Evolutionary conservation across 2,113 vertebrate genomes (phyloP), one percentile per base, ranked within the genome.

Genomic region (Glaucidium brasilianum): DNA sequence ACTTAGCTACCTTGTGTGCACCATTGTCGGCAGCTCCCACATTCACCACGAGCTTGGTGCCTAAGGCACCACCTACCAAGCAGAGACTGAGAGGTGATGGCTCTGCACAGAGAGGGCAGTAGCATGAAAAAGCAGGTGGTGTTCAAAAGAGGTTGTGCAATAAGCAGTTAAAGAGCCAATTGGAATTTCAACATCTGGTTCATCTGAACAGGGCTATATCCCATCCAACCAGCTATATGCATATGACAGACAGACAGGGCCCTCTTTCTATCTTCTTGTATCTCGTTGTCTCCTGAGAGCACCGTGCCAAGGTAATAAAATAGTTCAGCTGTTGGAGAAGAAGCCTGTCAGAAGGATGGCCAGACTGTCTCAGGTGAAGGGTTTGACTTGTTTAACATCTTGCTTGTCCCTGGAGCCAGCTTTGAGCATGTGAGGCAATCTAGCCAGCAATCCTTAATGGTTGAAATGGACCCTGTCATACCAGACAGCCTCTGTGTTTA

Each of bases 11-110:
- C 9, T 75, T 75, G 29, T 52, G 35, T 52, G 45, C 37, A 10
- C 18, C 14, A 29, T 11, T 27, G 2, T 0, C 37, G 84, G 8
- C 29, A 18, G 32, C 32, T 63, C 10, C 13, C 19, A 41, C 0
- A 0, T n/a, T 88, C 66, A 41, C 60, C 12, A 9, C 22, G 19
- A 69, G 21, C 19, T 63, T 67, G 12, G 25, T 64, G 26, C 13
- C 52, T 15, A 25, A 73, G 34, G 50, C 30, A 73, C 9, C 37
- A 49, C 6, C 14, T 29, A 34, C 25, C 9, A 30, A 34, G 9
- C 7, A 64, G n/a, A 37, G 43, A 32, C 43, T 19, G 17, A 80
- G 58, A 27, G 12, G 34, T 56, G 55, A 11, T 5, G 18, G 23
- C 27, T 64, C 17, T 19, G 37, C 21, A 14, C 17, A 25, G 60